Conservation (phyloP, 2,888 invertebrate species). For the Megaustenia siamemsis region DNA sequence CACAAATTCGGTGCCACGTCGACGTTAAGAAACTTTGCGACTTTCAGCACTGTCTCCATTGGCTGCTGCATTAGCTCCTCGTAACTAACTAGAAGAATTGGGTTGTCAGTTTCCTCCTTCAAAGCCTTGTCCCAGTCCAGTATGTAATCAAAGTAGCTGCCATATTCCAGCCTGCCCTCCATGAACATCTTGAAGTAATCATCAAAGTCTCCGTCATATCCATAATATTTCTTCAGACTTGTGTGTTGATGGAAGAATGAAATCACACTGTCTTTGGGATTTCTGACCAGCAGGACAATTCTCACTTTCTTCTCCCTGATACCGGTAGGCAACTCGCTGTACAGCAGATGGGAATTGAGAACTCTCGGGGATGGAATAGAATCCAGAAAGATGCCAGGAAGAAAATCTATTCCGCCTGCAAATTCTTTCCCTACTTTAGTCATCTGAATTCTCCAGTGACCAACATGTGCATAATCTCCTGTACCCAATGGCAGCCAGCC, state of each 20-base stretch:
- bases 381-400: slow-evolving; percentile 25
- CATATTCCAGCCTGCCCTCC: slow-evolving; percentile 38
- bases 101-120: slow-evolving; percentile 4
- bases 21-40: slow-evolving; percentile 34
- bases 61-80: slow-evolving; percentile 32
- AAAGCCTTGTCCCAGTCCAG: slow-evolving; percentile 41
- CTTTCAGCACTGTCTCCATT: not conserved
- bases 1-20: slow-evolving; percentile 11
- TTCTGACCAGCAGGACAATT: slow-evolving; percentile 39
- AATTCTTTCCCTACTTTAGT: slow-evolving; percentile 36
- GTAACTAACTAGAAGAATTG: slow-evolving; percentile 25
- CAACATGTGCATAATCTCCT: slow-evolving; percentile 45
- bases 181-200: slow-evolving; percentile 45
- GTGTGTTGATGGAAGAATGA: slow-evolving; percentile 51
- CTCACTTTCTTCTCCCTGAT: slow-evolving; percentile 27
- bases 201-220: slow-evolving; percentile 33
- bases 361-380: slow-evolving; percentile 47
- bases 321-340: slow-evolving; percentile 37
- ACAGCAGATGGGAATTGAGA: slow-evolving; percentile 43
- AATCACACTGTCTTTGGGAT: slow-evolving; percentile 48
- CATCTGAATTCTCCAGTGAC: not conserved
- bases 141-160: slow-evolving; percentile 41
- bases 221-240: not conserved
- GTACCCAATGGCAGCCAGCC: slow-evolving; percentile 50
- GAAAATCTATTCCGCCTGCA: slow-evolving; percentile 40